These are phyloP conservation scores for Acanthacorydalis orientalis DNA, from an alignment of 2,888 invertebrate genomes.

Conservation along the genomic window DNA sequence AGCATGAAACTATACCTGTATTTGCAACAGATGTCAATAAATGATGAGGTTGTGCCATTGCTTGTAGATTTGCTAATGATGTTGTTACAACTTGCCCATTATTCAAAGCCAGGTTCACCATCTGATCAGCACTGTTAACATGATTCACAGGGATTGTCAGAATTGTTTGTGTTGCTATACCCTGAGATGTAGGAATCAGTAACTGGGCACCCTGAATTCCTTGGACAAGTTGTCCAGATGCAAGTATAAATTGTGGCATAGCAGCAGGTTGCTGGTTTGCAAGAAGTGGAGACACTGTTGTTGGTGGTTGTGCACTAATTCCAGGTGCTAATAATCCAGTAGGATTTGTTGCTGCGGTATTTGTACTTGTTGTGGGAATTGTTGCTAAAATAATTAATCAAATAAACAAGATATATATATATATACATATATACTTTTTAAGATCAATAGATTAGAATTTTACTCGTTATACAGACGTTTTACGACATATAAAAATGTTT, in stretches of 20 bases:
- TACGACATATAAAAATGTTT: too few relatives aligned
- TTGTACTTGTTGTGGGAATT: background rate
- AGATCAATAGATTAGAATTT: too few relatives aligned
- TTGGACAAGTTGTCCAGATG: slow-evolving; percentile 81
- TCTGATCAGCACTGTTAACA: slow-evolving; percentile 52
- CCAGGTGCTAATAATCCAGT: background rate
- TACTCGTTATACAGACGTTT: too few relatives aligned
- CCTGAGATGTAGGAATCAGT: slow-evolving; percentile 89
- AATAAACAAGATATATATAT: too few relatives aligned
- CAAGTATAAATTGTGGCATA: slow-evolving; percentile 83
- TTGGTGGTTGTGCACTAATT: background rate
- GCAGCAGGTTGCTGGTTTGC: slow-evolving; percentile 42
- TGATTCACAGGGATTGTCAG: slow-evolving; percentile 88
- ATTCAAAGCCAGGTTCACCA: slow-evolving; percentile 66
- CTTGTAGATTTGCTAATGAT: slow-evolving; percentile 62
- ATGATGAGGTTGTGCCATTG: slow-evolving; percentile 57
- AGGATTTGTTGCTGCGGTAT: background rate
- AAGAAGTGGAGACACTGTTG: slow-evolving; percentile 40
- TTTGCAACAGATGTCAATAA: slow-evolving; percentile 31
- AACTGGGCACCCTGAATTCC: slow-evolving; percentile 88
- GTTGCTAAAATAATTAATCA: background rate
- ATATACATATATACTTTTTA: too few relatives aligned
- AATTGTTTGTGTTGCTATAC: slow-evolving; percentile 89
- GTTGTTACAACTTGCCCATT: slow-evolving; percentile 78
- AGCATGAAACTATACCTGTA: background rate